Evolutionary conservation across 2,888 invertebrate genomes (phyloP).

Genomic region (Argyresthia goedartella): DNA sequence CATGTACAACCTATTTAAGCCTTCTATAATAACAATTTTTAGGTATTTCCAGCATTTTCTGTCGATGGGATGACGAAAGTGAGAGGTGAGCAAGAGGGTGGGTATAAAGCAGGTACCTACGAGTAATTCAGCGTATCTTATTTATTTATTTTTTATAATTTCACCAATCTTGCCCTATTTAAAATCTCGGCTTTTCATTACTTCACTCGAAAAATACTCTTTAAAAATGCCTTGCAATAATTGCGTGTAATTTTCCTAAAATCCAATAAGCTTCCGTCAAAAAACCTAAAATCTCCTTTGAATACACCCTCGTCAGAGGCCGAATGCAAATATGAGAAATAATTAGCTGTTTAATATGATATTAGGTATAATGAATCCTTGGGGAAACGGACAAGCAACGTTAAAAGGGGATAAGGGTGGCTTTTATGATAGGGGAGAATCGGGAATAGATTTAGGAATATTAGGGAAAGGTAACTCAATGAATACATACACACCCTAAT

Average conservation of each 20-base stretch:
- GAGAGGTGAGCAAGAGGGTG: too few species aligned
- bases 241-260: not conserved
- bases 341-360: constrained; percentile 28
- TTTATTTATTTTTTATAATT: too few species aligned
- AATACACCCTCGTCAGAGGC: constrained; percentile 24
- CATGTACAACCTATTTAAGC: too few species aligned
- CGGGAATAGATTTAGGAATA: not conserved
- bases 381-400: not conserved
- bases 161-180: too few species aligned
- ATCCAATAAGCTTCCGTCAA: constrained; percentile 1
- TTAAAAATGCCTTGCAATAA: not conserved
- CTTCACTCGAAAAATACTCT: too few species aligned
- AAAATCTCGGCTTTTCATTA: too few species aligned
- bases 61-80: too few species aligned
- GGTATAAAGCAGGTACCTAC: too few species aligned
- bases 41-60: too few species aligned
- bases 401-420: not conserved
- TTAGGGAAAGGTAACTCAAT: not conserved
- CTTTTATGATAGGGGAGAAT: not conserved
- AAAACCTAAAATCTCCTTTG: constrained; percentile 17
- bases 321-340: constrained; percentile 20
- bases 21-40: too few species aligned
- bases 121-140: too few species aligned
- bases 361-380: not conserved
- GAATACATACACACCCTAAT: too few species aligned